A percentile compares a stretch with the other conserved stretches of the same genome.
Evolutionary conservation across 2,888 invertebrate genomes (phyloP).

Genomic region (Mythimna vitellina): DNA sequence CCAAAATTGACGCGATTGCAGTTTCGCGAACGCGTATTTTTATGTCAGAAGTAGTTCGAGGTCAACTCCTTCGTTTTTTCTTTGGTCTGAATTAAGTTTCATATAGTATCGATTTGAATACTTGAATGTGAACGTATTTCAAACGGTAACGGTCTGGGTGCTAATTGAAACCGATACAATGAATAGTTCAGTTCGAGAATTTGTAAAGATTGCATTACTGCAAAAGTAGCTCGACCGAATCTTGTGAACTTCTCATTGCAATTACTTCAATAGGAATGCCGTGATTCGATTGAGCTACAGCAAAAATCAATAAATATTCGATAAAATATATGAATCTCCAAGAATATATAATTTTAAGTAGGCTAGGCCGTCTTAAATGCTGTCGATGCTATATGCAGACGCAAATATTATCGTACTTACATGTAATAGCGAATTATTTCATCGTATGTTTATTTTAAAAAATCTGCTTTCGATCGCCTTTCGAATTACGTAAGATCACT

Average conservation of each 20-base stretch:
- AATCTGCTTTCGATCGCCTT: constrained; percentile 54
- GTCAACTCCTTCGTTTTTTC: constrained; percentile 47
- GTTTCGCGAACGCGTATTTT: constrained; percentile 46
- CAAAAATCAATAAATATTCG: background rate
- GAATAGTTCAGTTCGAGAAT: constrained; percentile 30
- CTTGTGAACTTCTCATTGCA: constrained; percentile 24
- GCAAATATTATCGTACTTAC: constrained; percentile 31
- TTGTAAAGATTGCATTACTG: constrained; percentile 36
- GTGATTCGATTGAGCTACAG: constrained; percentile 5
- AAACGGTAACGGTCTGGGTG: constrained; percentile 16
- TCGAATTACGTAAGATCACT: constrained; percentile 57
- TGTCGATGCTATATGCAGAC: constrained; percentile 40
- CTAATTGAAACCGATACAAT: constrained; percentile 33
- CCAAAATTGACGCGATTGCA: constrained; percentile 45
- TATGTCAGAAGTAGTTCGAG: constrained; percentile 58
- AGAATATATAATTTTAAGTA: constrained; percentile 31
- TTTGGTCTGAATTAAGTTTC: constrained; percentile 43
- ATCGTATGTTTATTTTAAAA: constrained; percentile 40
- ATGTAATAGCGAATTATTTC: constrained; percentile 34
- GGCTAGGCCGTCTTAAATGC: constrained; percentile 32
- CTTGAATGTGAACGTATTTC: constrained; percentile 35
- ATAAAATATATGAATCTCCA: constrained; percentile 8
- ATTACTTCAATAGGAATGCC: constrained; percentile 13
- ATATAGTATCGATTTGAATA: constrained; percentile 38
- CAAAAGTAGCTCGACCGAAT: constrained; percentile 32